Conservation (phyloP, 1,140 invertebrate species). For the Euura lappo region DNA sequence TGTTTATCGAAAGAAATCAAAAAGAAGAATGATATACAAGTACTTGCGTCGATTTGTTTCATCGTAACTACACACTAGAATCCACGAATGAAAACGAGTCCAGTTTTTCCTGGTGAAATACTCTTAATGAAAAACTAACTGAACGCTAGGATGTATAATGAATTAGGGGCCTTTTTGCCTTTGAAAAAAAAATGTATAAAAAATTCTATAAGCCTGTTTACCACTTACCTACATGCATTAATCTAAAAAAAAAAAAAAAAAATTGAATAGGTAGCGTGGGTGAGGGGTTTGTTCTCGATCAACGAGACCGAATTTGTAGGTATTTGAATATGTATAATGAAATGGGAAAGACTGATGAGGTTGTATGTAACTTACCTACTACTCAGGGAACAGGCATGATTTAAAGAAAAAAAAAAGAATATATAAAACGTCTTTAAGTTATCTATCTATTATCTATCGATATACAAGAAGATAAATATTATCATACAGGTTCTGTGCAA, state of each 20-base stretch:
- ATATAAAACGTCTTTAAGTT: conserved; percentile 25
- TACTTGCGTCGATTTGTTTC: too few relatives aligned
- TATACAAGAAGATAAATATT: conserved; percentile 12
- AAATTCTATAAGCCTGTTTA: background rate
- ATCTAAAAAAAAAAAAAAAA: too few relatives aligned
- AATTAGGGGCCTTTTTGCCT: background rate
- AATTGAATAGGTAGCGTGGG: background rate
- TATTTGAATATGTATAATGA: conserved; percentile 23
- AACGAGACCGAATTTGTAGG: conserved; percentile 20
- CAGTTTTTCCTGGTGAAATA: background rate
- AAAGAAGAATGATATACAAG: too few relatives aligned
- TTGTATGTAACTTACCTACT: conserved; percentile 38
- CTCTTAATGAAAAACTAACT: background rate
- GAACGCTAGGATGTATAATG: background rate
- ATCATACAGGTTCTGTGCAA: conserved; percentile 21
- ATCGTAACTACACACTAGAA: too few relatives aligned
- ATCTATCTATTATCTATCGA: conserved; percentile 22
- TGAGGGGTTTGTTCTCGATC: too few relatives aligned
- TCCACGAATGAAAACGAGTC: too few relatives aligned
- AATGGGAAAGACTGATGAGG: conserved; percentile 53
- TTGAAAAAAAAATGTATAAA: background rate
- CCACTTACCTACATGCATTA: background rate
- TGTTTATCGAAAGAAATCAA: too few relatives aligned
- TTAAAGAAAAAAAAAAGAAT: conserved; percentile 30
- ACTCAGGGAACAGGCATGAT: conserved; percentile 53